Evolutionary conservation across 2,113 vertebrate genomes (phyloP).

Genomic region (Alligator sinensis): DNA sequence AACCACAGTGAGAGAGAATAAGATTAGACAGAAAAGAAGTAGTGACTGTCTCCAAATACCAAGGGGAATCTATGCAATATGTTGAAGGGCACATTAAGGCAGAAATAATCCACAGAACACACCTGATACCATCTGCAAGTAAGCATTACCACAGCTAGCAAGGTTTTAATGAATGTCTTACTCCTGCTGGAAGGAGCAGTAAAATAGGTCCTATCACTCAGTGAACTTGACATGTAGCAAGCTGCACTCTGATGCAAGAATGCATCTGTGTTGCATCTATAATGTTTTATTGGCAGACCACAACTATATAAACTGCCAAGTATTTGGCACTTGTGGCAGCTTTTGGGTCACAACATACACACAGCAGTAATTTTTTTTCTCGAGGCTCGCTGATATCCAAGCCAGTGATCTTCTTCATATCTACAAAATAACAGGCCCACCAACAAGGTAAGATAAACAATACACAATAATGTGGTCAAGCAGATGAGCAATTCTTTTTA

Average conservation of each 20-base stretch:
- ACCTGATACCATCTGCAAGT: not conserved
- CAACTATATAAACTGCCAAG: not conserved
- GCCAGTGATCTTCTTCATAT: not conserved
- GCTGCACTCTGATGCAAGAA: not conserved
- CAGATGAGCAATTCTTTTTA: not conserved
- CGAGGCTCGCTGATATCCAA: not conserved
- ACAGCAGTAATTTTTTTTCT: not conserved
- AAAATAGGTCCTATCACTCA: not conserved
- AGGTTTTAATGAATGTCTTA: not conserved
- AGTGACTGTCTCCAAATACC: not conserved
- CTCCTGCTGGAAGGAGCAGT: not conserved
- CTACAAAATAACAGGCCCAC: not conserved
- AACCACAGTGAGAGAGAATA: not conserved
- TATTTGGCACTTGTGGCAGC: fast-evolving
- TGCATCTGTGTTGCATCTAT: not conserved
- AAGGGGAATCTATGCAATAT: not conserved
- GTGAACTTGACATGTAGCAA: not conserved
- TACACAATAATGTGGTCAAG: not conserved
- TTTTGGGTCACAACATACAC: not conserved
- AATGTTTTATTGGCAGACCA: too few species aligned
- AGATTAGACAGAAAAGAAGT: not conserved
- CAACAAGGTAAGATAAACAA: not conserved
- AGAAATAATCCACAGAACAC: not conserved
- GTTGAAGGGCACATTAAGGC: not conserved
- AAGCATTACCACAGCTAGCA: not conserved